Base-by-base conservation (phyloP, 2,797 vertebrate species). In the Anas bernieri region DNA sequence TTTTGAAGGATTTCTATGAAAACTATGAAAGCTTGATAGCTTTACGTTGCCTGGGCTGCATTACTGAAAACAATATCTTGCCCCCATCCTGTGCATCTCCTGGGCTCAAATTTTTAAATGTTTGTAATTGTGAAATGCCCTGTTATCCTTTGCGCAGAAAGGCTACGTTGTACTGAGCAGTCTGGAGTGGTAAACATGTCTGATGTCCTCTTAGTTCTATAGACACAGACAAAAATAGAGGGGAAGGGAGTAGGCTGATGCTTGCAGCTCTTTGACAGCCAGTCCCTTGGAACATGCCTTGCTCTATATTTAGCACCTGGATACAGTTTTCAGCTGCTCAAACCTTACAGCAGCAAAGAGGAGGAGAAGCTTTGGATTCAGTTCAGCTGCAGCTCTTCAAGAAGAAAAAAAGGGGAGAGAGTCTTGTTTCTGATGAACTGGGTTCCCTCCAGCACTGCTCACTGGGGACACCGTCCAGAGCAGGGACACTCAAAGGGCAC, bases 221-320 rank as follows among this genome's bases (percentile, higher is more conserved):
- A 93, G 63, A 50, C 93, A 81, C 45, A 86, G 55, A 54, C 20
- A 85, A 26, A 67, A 91, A 21, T 61, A 83, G 72, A 93, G 77
- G 23, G 39, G 41, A 69, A 61, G 41, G 58, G 75, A 66, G 45
- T 68, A 85, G 84, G 82, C 35, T 91, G 87, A 86, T 52, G 45
- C 92, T 58, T 28, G 83, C 67, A 88, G 80, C 75, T 91, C 62
- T 88, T 30, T 86, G 88, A 76, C 92, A 94, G 83, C n/a, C 81
- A 54, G 73, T 46, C 90, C 93, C 88, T 92, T 92, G 88, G 54
- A 92, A 94, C 85, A 74, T 72, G 78, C 76, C 59, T 76, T 58
- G 7, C 62, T 91, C 92, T 97, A 94, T 93, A 91, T 67, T 80
- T 94, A 96, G 90, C 22, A 67, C 41, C 88, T 90, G 72, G 76